Base-by-base conservation (phyloP, 1,140 invertebrate genomes). In the Brachionus paranguensis region DNA sequence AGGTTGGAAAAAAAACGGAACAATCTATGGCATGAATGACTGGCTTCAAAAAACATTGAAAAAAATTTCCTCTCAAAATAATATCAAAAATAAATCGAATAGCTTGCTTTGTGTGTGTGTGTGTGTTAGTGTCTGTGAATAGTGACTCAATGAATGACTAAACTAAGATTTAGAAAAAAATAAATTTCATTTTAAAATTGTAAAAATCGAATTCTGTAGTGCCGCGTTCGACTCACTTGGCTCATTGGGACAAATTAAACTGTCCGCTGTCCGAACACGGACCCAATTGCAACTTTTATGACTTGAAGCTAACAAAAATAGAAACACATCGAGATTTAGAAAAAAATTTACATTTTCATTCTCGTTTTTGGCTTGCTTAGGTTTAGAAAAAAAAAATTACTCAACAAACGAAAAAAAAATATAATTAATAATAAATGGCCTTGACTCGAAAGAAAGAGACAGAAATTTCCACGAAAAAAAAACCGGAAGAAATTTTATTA, bases 401-500 rank as follows among this genome's bases (percentile, higher is more conserved):
- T 55, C 53, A 55, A 55, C 53, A 55, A 55, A 20, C 2, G 8
- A 68, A 33, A 68, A 64, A 24, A 64, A 68, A 68, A 68, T 68
- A 68, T 33, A 33, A 68, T 29, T 68, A 29, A 64, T 64, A 64
- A 64, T 64, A 55, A 68, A 68, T 68, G 64, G 64, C 27, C 64
- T 68, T 68, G 64, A 68, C 64, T 33, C 24, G 14, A 68, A 33
- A 72, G 53, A 55, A 55, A 55, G 45, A 50, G 53, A 55, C 53
- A 55, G 53, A 55, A 55, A 55, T 55, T 55, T 55, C 53, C 53
- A 55, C 53, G 17, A 55, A 68, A 72, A 41, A 72, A 72, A 72
- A 72, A 72, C 68, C 68, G 68, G 68, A 72, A 72, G 68, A 72
- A 72, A 41, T 72, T 72, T 72, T 68, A 68, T 68, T 68, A 72